Conservation (phyloP, 2,113 vertebrate species). For the Sphyrna mokarran region DNA sequence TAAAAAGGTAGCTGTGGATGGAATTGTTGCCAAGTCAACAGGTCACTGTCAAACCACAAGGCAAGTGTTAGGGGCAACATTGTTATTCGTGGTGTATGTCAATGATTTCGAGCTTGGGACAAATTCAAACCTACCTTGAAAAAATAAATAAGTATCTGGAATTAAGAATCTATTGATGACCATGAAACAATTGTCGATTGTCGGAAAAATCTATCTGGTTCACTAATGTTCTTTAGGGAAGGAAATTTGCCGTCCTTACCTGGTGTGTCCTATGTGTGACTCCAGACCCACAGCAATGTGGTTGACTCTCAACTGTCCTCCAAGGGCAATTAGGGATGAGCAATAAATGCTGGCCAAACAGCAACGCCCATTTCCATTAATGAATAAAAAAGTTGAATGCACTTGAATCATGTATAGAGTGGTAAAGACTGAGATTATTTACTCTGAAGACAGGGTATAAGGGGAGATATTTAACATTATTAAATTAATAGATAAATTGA, state of each 20-base stretch:
- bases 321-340: too few relatives aligned
- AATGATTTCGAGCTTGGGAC: background rate
- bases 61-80: background rate
- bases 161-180: too few relatives aligned
- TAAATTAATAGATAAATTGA: background rate
- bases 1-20: background rate
- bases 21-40: background rate
- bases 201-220: too few relatives aligned
- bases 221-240: too few relatives aligned
- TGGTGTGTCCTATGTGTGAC: too few relatives aligned
- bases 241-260: too few relatives aligned
- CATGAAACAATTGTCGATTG: too few relatives aligned
- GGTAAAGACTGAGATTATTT: background rate
- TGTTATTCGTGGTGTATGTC: background rate
- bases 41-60: background rate
- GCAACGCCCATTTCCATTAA: too few relatives aligned
- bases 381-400: background rate
- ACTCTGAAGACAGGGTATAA: background rate
- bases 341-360: too few relatives aligned
- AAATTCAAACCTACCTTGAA: background rate
- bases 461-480: background rate
- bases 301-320: too few relatives aligned
- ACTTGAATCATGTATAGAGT: background rate
- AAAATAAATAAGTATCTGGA: too few relatives aligned
- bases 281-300: too few relatives aligned